Percentiles rank a stretch among this genome's conserved stretches.
Evolutionary conservation across 2,888 invertebrate species (phyloP).

Genomic region (Monochamus alternatus): DNA sequence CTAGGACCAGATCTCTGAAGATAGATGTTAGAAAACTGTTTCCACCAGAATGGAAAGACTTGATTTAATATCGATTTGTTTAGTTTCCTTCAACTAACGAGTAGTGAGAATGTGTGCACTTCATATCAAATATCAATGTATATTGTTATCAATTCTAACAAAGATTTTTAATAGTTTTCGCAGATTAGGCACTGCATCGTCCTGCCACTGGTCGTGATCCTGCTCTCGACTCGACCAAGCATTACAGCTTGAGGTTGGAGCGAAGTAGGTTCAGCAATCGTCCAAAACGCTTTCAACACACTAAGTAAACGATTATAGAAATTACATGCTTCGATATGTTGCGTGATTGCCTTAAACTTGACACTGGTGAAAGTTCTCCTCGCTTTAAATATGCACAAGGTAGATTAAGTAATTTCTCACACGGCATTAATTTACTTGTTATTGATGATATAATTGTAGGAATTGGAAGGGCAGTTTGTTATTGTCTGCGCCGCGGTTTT

Average conservation of each 20-base stretch:
- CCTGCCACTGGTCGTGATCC: no score
- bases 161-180: no score
- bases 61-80: no score
- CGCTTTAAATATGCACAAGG: not conserved
- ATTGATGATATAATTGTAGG: slow-evolving; percentile 32
- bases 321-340: slow-evolving; percentile 14
- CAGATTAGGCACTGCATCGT: no score
- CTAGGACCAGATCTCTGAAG: no score
- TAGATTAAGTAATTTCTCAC: slow-evolving; percentile 18
- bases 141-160: no score
- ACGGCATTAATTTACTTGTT: slow-evolving; percentile 6
- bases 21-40: no score
- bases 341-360: slow-evolving; percentile 22
- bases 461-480: slow-evolving; percentile 4
- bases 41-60: no score
- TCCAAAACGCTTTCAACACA: slow-evolving; percentile 18
- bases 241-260: not conserved
- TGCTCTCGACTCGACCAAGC: slow-evolving; percentile 1
- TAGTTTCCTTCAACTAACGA: no score
- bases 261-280: not conserved
- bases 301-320: slow-evolving; percentile 5
- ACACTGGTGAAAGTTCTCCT: slow-evolving; percentile 13
- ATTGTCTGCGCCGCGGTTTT: not conserved
- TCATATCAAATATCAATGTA: no score
- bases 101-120: no score